Evolutionary conservation across 2,888 invertebrate genomes (phyloP), one percentile per base, ranked within the genome.

Genomic region (Yponomeuta sedellus): DNA sequence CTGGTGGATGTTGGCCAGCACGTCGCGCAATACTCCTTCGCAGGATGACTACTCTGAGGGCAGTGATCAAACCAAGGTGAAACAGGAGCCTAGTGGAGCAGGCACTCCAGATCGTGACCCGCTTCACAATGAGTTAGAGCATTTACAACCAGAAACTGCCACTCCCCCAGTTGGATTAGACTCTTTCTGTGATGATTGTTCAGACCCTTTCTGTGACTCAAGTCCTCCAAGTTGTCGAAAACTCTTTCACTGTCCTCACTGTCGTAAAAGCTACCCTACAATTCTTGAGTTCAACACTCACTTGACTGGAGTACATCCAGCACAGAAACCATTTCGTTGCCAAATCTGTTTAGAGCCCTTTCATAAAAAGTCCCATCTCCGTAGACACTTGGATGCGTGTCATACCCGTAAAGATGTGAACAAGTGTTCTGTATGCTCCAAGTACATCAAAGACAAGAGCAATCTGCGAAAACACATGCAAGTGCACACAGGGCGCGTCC

Each of bases 381-480:
- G 91, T 71, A 82, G 91, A 78, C 92, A 92, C 76, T 80, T 92
- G 72, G 92, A 92, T 79, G 85, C 89, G 66, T 86, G 81, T 71
- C 92, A 92, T 74, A 88, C 90, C 52, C 80, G 92, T 34, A 92
- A 92, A 76, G 92, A 92, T 83, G 92, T 92, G 39, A 92, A 92
- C 74, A 92, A 92, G 73, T 92, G 92, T 79, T 83, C 92, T 64
- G 91, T 92, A 68, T 92, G 92, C 79, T 91, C 92, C 68, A 92
- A 92, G 76, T 92, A 92, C 75, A 92, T 92, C 67, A 92, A 92
- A 77, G 92, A 92, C 77, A 92, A 92, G 71, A 92, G 91, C 75
- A 92, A 92, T 74, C 77, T 92, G 70, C 89, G 92, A 69, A 92
- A 92, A 74, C 92, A 92, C 72, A 92, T 92, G 92, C 92, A 92